Percentiles rank a stretch among this genome's conserved stretches.
Conservation (phyloP, 2,113 vertebrate genomes). For the Thunnus maccoyii region DNA sequence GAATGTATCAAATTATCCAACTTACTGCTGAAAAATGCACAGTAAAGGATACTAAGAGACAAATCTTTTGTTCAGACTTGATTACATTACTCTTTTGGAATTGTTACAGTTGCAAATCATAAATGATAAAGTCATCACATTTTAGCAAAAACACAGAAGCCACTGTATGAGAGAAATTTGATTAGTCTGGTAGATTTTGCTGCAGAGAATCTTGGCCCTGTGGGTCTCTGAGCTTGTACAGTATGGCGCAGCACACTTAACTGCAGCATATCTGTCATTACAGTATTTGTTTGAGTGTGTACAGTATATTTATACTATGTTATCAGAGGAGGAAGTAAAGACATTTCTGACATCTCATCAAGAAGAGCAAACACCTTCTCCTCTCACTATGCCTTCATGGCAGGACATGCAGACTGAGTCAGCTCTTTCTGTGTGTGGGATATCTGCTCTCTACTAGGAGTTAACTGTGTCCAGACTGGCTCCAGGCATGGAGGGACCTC, state of each 20-base stretch:
- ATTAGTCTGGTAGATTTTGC: conserved; percentile 59
- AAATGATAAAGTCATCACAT: conserved; percentile 39
- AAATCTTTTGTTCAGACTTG: conserved; percentile 17
- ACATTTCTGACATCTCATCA: conserved; percentile 43
- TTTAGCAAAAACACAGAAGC: conserved; percentile 32
- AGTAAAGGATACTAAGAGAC: conserved; percentile 10
- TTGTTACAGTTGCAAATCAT: neutral
- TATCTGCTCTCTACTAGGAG: conserved; percentile 31
- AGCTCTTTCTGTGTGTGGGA: conserved; percentile 20
- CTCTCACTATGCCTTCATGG: conserved; percentile 4
- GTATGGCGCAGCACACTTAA: conserved; percentile 32
- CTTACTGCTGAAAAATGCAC: conserved; percentile 8
- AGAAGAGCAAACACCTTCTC: conserved; percentile 15
- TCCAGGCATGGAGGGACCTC: conserved; percentile 47
- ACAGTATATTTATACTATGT: conserved; percentile 11
- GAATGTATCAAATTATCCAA: conserved; percentile 9
- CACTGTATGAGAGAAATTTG: conserved; percentile 41
- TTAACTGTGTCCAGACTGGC: conserved; percentile 46
- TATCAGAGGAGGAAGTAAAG: conserved; percentile 34
- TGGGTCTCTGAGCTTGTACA: conserved; percentile 29
- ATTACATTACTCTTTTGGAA: conserved; percentile 12
- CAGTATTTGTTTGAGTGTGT: conserved; percentile 34
- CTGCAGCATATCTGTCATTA: conserved; percentile 54
- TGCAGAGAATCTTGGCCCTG: conserved; percentile 61
- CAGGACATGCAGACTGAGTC: conserved; percentile 16